Conservation (phyloP, 2,888 invertebrate genomes). For the Aleiodes leptofemur region DNA sequence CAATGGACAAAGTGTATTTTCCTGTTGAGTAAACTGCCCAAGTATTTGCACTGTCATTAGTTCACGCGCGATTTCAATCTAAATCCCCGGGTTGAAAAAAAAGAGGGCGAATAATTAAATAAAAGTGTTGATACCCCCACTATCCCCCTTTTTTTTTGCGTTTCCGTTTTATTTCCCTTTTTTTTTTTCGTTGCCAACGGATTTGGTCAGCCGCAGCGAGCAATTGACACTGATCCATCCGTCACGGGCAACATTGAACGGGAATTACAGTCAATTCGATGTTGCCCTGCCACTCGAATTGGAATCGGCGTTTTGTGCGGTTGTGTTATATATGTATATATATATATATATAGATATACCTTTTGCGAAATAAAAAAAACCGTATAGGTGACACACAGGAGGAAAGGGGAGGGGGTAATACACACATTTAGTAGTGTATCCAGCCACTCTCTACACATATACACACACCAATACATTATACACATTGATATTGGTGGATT, state of each 20-base stretch:
- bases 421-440: slow-evolving; percentile 16
- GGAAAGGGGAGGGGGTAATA: slow-evolving; percentile 11
- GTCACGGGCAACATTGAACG: slow-evolving; percentile 72
- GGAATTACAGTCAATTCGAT: slow-evolving; percentile 73
- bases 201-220: slow-evolving; percentile 63
- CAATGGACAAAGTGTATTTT: too few species aligned
- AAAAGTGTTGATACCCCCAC: not conserved
- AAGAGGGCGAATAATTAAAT: not conserved
- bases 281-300: slow-evolving; percentile 57
- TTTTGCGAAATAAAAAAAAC: not conserved
- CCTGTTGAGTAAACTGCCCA: too few species aligned
- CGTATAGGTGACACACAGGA: slow-evolving; percentile 1
- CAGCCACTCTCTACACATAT: slow-evolving; percentile 47
- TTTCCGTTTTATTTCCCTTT: slow-evolving; percentile 55
- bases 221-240: slow-evolving; percentile 74
- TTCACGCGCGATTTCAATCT: too few species aligned
- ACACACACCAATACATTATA: slow-evolving; percentile 39
- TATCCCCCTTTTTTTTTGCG: slow-evolving; percentile 33
- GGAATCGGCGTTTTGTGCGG: slow-evolving; percentile 53
- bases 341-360: not conserved
- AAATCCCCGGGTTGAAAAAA: too few species aligned
- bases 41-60: too few species aligned
- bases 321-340: slow-evolving; percentile 20
- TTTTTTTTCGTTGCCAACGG: slow-evolving; percentile 52
- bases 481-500: slow-evolving; percentile 51